Conservation (phyloP, 2,113 vertebrate species). For the Amblyopsis rosae region DNA sequence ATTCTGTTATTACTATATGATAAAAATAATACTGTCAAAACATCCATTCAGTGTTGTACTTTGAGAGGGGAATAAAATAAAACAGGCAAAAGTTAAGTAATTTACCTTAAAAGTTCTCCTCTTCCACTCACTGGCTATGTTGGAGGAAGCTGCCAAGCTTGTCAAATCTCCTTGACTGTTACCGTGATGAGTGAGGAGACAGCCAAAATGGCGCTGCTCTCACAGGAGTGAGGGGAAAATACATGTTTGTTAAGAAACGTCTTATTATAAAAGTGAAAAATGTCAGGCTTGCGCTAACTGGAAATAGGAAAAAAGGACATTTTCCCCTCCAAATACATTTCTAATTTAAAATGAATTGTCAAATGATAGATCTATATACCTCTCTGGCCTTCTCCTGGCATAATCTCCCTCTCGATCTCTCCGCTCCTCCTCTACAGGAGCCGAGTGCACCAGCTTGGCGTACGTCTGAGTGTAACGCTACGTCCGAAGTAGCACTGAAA, state of each 20-base stretch:
- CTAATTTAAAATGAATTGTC: neutral
- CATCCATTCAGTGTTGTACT: constrained; percentile 47
- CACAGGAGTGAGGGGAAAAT: constrained; percentile 51
- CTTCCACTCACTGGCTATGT: constrained; percentile 55
- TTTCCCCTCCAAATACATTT: constrained; percentile 23
- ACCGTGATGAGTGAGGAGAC: constrained; percentile 61
- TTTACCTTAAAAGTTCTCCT: constrained; percentile 70
- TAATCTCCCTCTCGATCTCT: too few relatives aligned
- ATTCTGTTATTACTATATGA: constrained; percentile 53
- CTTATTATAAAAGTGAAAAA: constrained; percentile 72
- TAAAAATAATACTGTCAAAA: constrained; percentile 49
- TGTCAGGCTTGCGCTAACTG: constrained; percentile 53
- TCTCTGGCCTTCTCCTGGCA: too few relatives aligned
- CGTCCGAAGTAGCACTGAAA: too few relatives aligned
- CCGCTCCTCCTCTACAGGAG: too few relatives aligned
- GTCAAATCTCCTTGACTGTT: constrained; percentile 69
- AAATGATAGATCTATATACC: neutral
- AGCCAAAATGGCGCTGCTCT: constrained; percentile 60
- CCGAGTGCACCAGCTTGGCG: too few relatives aligned
- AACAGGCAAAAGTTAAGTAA: constrained; percentile 68
- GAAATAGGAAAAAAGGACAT: constrained; percentile 26
- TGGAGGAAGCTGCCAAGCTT: constrained; percentile 71
- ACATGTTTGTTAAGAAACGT: constrained; percentile 69
- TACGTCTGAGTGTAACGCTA: too few relatives aligned
- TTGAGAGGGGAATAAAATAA: constrained; percentile 47